Evolutionary conservation across 2,797 vertebrate genomes (phyloP), one percentile per base, ranked within the genome.

Genomic region (Sebastes steindachneri): DNA sequence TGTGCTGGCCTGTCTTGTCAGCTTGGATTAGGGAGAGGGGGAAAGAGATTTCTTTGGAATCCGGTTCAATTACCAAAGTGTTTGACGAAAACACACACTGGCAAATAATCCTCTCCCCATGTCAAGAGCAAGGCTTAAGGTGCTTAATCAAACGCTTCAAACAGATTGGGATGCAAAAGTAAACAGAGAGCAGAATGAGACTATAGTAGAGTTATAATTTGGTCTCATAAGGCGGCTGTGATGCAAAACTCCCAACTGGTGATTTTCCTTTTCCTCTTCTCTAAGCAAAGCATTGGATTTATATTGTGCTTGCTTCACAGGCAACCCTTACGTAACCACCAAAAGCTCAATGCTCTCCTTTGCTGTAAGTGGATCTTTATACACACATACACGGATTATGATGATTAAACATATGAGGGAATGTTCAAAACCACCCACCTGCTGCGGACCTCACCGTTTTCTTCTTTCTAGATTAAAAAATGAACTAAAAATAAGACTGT

Each of bases 131-230:
- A 12, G 60, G 48, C 71, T 72, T 65, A 15, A 15, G 51, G 17
- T 31, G 31, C 53, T 68, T 54, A 76, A 71, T 73, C 53, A 75
- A 76, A 28, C 25, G 21, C 58, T 26, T 53, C 28, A 28, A 73
- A 83, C 58, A 37, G 75, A 63, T 54, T 28, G 53, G 79, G 37
- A 75, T 11, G 45, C 63, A 81, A 48, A 75, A 21, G 55, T 25
- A 6, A 73, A 51, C 12, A n/a, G 26, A 73, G 15, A 65, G 25
- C 11, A 3, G 10, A 2, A 9, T 70, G 14, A 37, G 10, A 65
- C 45, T 9, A n/a, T 17, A 12, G 37, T 7, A 5, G 11, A 58
- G 17, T 53, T 72, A 55, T 14, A 1, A 53, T 41, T 48, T 53
- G 2, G 14, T 70, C 3, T 19, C 10, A 21, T 35, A 37, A 31